Evolutionary conservation across 2,797 vertebrate genomes (phyloP).

Genomic region (Valencia hispanica): DNA sequence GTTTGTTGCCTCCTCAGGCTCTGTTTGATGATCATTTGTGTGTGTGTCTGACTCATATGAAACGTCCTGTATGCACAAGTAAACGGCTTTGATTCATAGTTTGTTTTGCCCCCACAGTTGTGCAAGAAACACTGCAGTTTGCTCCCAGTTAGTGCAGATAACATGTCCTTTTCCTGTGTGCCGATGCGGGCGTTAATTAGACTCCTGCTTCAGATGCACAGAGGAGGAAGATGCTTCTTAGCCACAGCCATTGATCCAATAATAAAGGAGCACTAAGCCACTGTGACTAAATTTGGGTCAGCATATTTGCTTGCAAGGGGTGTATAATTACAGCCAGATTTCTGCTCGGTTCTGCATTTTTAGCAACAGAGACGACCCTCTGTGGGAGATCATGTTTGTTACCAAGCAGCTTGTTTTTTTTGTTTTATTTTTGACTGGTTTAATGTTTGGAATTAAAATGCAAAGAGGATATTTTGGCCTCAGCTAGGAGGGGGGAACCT

Average conservation of each 20-base stretch:
- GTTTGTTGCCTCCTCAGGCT: neutral
- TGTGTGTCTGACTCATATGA: constrained; percentile 8
- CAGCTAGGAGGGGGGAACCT: constrained; percentile 34
- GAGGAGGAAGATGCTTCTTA: constrained; percentile 36
- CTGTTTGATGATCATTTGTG: constrained; percentile 9
- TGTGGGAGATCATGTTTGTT: constrained; percentile 7
- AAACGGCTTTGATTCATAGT: constrained; percentile 15
- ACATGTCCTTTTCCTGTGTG: constrained; percentile 13
- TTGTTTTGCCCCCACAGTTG: constrained; percentile 21
- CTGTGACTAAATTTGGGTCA: constrained; percentile 66
- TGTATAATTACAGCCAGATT: constrained; percentile 30
- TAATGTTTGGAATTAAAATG: constrained; percentile 38
- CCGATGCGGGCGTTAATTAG: constrained; percentile 50
- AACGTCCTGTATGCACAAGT: neutral
- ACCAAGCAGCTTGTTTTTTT: constrained; percentile 15
- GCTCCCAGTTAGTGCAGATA: constrained; percentile 40
- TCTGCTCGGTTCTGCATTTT: constrained; percentile 28
- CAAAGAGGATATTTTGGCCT: constrained; percentile 25
- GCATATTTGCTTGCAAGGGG: constrained; percentile 38
- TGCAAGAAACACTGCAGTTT: constrained; percentile 4
- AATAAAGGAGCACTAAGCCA: constrained; percentile 36
- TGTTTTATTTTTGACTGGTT: neutral
- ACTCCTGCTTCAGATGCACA: constrained; percentile 20
- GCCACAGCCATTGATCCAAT: constrained; percentile 52
- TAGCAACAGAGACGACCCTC: constrained; percentile 11